A percentile compares a stretch with the other conserved stretches of the same genome.
Evolutionary conservation across 1,140 invertebrate species (phyloP).

Genomic region (Sipha flava): DNA sequence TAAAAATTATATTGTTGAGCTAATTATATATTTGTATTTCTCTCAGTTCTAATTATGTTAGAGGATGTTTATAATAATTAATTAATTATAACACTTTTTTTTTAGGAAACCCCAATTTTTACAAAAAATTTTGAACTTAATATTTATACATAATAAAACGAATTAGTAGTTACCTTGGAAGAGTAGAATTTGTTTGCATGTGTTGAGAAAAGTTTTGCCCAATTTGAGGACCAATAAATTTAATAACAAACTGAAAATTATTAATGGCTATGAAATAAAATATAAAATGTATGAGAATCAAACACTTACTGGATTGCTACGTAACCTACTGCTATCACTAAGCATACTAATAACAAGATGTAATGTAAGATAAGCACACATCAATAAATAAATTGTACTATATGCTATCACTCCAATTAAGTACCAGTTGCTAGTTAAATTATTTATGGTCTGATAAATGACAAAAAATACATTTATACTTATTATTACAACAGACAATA

Average conservation of each 20-base stretch:
- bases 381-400: slow-evolving; percentile 35
- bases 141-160: background rate
- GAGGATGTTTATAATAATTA: no score
- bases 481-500: slow-evolving; percentile 63
- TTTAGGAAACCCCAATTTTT: no score
- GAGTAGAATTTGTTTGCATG: background rate
- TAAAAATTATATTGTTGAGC: no score
- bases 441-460: slow-evolving; percentile 40
- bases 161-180: background rate
- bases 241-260: slow-evolving; percentile 16
- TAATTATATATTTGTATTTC: no score
- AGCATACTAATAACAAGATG: slow-evolving; percentile 64
- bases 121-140: no score
- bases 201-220: background rate
- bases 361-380: slow-evolving; percentile 44
- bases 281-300: background rate
- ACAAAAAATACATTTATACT: slow-evolving; percentile 77
- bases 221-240: slow-evolving; percentile 11
- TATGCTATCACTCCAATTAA: slow-evolving; percentile 33
- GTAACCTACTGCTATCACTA: slow-evolving; percentile 36
- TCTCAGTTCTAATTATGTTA: no score
- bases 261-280: background rate
- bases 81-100: no score
- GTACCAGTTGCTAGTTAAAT: background rate
- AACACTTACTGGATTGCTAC: slow-evolving; percentile 36